Percentiles rank a stretch among this genome's conserved stretches.
phyloP scores from a whole-genome alignment of 2,113 vertebrate genomes.

The Pipra filicauda region DNA sequence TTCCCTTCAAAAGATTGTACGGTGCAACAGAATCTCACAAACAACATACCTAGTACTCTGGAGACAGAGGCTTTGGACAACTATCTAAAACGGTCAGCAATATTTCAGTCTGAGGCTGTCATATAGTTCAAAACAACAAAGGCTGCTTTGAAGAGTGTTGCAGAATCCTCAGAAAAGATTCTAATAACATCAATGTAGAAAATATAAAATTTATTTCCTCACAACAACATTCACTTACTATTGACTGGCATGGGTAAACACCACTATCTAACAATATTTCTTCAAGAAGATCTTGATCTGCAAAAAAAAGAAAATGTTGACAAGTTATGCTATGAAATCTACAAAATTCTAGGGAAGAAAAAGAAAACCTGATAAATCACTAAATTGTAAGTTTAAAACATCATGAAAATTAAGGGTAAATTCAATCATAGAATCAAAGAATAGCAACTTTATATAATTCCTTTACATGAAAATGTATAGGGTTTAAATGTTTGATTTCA shows the following conservation, averaged over 20 bases:
- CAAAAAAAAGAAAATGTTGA: slow-evolving; percentile 36
- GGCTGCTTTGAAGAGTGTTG: not conserved
- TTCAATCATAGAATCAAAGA: not conserved
- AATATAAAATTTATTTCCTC: not conserved
- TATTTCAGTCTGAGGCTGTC: not conserved
- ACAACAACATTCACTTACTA: slow-evolving; percentile 79
- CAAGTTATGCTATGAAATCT: not conserved
- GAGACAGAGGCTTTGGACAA: not conserved
- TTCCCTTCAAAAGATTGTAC: not conserved
- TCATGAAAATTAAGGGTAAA: not conserved
- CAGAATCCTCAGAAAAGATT: not conserved
- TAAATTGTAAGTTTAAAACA: not conserved
- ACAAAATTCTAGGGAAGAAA: not conserved
- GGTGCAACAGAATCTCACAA: not conserved
- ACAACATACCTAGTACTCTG: not conserved
- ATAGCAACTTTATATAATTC: not conserved
- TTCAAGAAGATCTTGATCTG: slow-evolving; percentile 93
- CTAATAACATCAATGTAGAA: not conserved
- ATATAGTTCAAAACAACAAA: not conserved
- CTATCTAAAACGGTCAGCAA: not conserved
- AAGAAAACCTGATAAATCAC: not conserved
- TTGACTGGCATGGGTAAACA: slow-evolving; percentile 74
- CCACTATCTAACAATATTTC: slow-evolving; percentile 84
- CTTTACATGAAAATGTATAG: not conserved
- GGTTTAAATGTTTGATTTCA: not conserved